Conservation (phyloP, 1,140 invertebrate species). For the Druon quercuslanigerum region DNA sequence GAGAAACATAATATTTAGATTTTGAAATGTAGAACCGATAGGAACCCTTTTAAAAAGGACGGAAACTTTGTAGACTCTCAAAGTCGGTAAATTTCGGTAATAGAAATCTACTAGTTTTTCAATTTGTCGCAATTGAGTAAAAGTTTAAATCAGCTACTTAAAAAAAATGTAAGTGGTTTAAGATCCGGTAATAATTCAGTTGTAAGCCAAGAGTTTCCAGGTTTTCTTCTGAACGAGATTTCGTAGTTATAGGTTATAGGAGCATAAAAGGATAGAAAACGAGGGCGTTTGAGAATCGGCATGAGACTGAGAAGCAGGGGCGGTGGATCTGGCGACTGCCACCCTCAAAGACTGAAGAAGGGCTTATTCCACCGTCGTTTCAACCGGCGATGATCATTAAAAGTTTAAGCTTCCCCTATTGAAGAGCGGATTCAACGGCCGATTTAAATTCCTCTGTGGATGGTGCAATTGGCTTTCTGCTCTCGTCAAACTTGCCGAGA, state of each 20-base stretch:
- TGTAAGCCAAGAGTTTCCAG: background rate
- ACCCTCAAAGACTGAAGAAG: constrained; percentile 28
- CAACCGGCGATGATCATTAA: constrained; percentile 19
- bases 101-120: no score
- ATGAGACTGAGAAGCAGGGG: background rate
- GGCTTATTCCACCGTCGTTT: constrained; percentile 16
- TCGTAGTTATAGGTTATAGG: background rate
- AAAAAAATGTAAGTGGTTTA: background rate
- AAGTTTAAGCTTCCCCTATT: constrained; percentile 30
- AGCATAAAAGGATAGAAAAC: background rate
- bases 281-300: background rate
- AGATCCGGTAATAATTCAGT: background rate
- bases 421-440: constrained; percentile 27
- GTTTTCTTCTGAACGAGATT: background rate
- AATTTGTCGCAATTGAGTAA: no score
- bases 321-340: background rate
- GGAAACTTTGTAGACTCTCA: no score
- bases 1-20: no score
- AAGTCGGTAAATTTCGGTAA: no score
- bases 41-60: no score
- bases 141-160: no score
- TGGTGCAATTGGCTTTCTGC: constrained; percentile 16
- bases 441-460: constrained; percentile 24
- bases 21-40: no score
- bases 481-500: constrained; percentile 27